Percentiles rank a stretch among this genome's conserved stretches.
Conservation (phyloP, 2,113 vertebrate genomes). For the Cololabis saira region DNA sequence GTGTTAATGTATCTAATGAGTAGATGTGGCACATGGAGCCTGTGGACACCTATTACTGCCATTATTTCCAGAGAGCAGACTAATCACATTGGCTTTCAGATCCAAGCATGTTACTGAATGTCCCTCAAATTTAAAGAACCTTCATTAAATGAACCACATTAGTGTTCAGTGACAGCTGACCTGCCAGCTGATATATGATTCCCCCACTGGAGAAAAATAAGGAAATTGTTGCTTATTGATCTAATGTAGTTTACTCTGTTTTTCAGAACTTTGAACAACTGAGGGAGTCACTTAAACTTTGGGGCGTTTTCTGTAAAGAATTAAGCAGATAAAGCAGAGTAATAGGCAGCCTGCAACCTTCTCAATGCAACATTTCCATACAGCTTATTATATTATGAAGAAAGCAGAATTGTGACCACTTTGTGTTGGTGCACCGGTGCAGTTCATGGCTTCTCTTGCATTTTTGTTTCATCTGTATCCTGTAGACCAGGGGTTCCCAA, state of each 20-base stretch:
- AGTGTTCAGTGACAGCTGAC: constrained; percentile 19
- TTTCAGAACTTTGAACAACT: background rate
- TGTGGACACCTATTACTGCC: constrained; percentile 68
- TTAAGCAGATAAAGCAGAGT: background rate
- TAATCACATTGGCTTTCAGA: constrained; percentile 60
- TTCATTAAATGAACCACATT: constrained; percentile 45
- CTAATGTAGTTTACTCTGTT: constrained; percentile 1
- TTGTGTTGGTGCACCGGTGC: background rate
- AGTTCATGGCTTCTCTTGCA: background rate
- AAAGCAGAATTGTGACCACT: background rate
- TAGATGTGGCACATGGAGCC: constrained; percentile 52
- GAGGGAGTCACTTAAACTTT: constrained; percentile 8
- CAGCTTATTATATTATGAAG: too few species aligned
- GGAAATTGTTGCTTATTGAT: constrained; percentile 23
- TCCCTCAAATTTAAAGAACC: constrained; percentile 54
- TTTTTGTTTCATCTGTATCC: too few species aligned
- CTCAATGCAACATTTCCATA: background rate
- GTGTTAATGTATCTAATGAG: constrained; percentile 64
- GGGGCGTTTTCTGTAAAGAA: background rate
- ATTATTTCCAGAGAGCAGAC: constrained; percentile 57
- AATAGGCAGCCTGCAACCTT: background rate
- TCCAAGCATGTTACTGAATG: constrained; percentile 52
- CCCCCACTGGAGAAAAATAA: constrained; percentile 12
- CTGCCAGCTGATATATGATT: constrained; percentile 6
- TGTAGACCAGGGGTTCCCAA: too few species aligned